Evolutionary conservation across 2,113 vertebrate genomes (phyloP).

Genomic region (Picathartes gymnocephalus): DNA sequence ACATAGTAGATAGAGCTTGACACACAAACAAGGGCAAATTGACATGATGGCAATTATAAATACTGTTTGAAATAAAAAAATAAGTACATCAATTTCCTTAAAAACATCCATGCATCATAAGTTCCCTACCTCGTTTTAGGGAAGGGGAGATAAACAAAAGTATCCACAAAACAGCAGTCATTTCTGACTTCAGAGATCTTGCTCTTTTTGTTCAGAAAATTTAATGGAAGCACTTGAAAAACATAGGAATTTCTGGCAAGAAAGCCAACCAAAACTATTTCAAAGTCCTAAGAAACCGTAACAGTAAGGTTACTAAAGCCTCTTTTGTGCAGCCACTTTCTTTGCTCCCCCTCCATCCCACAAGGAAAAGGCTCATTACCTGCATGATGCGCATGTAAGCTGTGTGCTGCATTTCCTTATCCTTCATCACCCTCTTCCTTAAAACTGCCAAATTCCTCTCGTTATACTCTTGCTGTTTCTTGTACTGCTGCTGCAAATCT

Average conservation of each 20-base stretch:
- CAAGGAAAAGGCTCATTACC: slow-evolving; percentile 64
- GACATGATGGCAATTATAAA: not conserved
- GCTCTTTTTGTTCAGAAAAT: not conserved
- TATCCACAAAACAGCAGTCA: not conserved
- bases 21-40: not conserved
- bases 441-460: slow-evolving; percentile 81
- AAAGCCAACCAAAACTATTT: not conserved
- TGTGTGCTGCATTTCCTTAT: slow-evolving; percentile 75
- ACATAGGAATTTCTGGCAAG: not conserved
- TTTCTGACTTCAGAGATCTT: not conserved
- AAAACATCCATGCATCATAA: not conserved
- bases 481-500: slow-evolving; percentile 75
- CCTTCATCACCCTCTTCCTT: slow-evolving; percentile 77
- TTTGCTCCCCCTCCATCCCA: not conserved
- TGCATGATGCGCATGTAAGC: slow-evolving; percentile 82
- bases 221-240: not conserved
- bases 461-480: slow-evolving; percentile 77
- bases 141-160: not conserved
- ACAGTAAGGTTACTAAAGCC: not conserved
- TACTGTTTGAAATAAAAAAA: not conserved
- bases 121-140: not conserved
- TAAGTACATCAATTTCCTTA: not conserved
- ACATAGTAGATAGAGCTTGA: not conserved
- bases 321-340: not conserved
- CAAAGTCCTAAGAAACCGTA: not conserved